Base-by-base conservation (phyloP, 2,797 vertebrate genomes). In the Sebastes aleutianus region DNA sequence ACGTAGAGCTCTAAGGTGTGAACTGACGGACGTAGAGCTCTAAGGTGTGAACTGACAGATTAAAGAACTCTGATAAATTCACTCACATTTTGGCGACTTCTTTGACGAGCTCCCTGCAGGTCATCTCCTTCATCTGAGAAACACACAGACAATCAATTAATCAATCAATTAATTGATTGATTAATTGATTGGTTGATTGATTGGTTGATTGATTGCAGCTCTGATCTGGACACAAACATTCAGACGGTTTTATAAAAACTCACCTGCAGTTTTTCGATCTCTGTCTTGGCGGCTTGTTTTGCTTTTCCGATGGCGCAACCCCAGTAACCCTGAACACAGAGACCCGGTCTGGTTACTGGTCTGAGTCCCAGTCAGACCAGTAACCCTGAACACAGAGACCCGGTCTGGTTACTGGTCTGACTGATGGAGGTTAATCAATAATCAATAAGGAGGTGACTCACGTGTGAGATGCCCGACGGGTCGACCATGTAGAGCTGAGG, bases 221-320 rank as follows among this genome's bases (percentile, higher is more conserved):
- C 36, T 39, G 12, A 39, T 39, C 36, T 39, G 11, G 36, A 39
- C 12, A 4, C 11, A 39, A 39, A 39, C 36, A 39, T 39, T 39
- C 36, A 39, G 11, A 39, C 12, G 4, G 36, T 12, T 39, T 11
- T 7, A 39, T 39, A 7, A 39, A 26, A 4, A 68, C 83, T 68
- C 92, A 99, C 98, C 97, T 98, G 97, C 71, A 99, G 97, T 66
- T 99, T 99, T 77, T 99, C 98, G 39, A 99, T 99, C 91, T 99
- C 98, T 13, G 98, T 99, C 94, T 99, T 99, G 36, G 98, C 98
- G 14, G 98, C 98, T 87, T 99, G 98, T 84, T 97, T 98, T 73
- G 98, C 98, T 96, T 99, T 99, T 18, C 98, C 98, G 66, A 99
- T 99, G 75, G 98, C 97, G 85, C 98, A 99, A 1, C 98, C 98